Evolutionary conservation across 2,113 vertebrate species (phyloP).

Genomic region (Mormyrus iriodes): DNA sequence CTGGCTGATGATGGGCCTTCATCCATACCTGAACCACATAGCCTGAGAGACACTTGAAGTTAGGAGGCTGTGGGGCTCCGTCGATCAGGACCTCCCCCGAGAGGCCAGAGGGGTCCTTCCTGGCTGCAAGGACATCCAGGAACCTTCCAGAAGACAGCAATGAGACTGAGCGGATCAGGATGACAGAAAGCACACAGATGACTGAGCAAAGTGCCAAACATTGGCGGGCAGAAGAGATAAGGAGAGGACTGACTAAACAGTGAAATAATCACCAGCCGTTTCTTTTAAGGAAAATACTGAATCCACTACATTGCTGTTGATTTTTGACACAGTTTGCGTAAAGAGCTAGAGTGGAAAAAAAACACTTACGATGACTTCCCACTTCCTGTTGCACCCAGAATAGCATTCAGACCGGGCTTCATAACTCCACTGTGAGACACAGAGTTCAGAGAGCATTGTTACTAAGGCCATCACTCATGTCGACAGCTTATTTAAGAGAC

Average conservation of each 20-base stretch:
- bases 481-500: not conserved
- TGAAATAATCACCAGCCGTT: not conserved
- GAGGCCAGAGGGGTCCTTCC: constrained; percentile 72
- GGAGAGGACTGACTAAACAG: not conserved
- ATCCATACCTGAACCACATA: constrained; percentile 82
- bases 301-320: not conserved
- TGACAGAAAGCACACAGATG: not conserved
- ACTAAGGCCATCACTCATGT: not conserved
- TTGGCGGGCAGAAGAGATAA: not conserved
- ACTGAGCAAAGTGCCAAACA: not conserved
- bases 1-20: not conserved
- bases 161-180: not conserved
- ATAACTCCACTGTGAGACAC: constrained; percentile 80
- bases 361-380: constrained; percentile 95
- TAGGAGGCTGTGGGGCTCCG: constrained; percentile 74
- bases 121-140: constrained; percentile 69
- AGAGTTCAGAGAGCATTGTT: constrained; percentile 21
- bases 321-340: not conserved
- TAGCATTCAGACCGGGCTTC: constrained; percentile 90
- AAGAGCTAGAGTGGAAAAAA: constrained; percentile 1
- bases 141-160: constrained; percentile 59
- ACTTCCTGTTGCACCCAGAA: constrained; percentile 89
- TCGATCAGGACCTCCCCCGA: constrained; percentile 77
- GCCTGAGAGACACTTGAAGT: constrained; percentile 90
- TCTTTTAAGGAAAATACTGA: not conserved